Evolutionary conservation across 1,140 invertebrate genomes (phyloP).

Genomic region (Aleiodes sp.): DNA sequence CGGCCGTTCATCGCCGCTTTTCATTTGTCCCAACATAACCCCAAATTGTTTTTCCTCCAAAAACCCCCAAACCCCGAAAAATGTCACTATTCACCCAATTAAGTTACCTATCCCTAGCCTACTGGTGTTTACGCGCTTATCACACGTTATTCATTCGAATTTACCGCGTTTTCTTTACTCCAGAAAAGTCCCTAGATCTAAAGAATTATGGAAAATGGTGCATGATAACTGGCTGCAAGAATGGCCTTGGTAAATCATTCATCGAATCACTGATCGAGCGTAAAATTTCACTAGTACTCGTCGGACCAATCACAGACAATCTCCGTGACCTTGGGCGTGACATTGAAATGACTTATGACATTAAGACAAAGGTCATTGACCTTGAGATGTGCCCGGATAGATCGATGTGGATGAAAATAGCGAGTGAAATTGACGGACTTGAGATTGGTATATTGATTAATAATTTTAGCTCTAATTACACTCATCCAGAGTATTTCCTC

Average conservation of each 20-base stretch:
- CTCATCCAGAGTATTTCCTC: constrained; percentile 69
- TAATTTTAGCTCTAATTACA: constrained; percentile 75
- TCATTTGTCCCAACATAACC: no score
- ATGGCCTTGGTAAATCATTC: constrained; percentile 89
- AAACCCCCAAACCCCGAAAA: no score
- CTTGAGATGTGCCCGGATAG: constrained; percentile 77
- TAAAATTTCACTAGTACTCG: constrained; percentile 86
- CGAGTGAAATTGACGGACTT: constrained; percentile 65
- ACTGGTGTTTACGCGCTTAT: constrained; percentile 44
- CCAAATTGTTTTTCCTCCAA: no score
- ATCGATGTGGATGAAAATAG: constrained; percentile 66
- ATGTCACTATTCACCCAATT: constrained; percentile 33
- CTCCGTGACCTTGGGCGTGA: constrained; percentile 64
- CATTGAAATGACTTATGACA: constrained; percentile 72
- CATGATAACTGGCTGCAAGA: constrained; percentile 87
- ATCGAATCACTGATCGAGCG: constrained; percentile 79
- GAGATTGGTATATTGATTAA: constrained; percentile 76
- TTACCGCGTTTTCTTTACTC: constrained; percentile 42
- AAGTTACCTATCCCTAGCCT: constrained; percentile 48
- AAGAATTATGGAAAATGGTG: constrained; percentile 50
- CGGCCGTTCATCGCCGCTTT: no score
- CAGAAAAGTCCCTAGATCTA: constrained; percentile 38
- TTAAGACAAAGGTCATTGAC: constrained; percentile 82
- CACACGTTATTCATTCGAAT: constrained; percentile 38
- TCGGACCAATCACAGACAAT: constrained; percentile 85